phyloP scores from a whole-genome alignment of 2,888 invertebrate species.

The Brachypalpus laphriformis region DNA sequence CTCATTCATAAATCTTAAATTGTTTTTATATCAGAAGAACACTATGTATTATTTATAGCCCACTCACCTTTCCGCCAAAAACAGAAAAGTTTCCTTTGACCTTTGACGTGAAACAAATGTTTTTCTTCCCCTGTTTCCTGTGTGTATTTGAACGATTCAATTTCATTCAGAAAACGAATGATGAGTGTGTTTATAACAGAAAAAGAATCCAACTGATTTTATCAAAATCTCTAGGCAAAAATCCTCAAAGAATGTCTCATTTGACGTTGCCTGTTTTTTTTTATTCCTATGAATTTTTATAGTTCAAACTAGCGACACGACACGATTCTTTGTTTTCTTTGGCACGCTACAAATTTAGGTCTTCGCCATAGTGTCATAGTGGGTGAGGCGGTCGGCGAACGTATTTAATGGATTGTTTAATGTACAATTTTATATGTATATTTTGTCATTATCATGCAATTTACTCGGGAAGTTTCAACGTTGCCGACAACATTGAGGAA shows the following conservation, averaged over 20 bases:
- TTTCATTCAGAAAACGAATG: conserved; percentile 46
- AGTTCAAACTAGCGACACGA: conserved; percentile 6
- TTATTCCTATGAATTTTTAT: neutral
- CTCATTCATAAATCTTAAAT: conserved; percentile 47
- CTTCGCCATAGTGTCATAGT: conserved; percentile 26
- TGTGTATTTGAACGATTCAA: neutral
- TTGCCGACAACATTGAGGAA: conserved; percentile 8
- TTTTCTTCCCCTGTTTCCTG: neutral
- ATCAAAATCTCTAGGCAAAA: neutral
- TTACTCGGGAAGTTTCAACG: neutral
- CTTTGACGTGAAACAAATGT: conserved; percentile 41
- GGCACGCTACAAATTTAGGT: conserved; percentile 40
- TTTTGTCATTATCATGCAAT: conserved; percentile 23
- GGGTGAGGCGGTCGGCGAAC: conserved; percentile 27
- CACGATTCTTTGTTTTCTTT: conserved; percentile 42
- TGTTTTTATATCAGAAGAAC: neutral
- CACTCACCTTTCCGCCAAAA: conserved; percentile 37
- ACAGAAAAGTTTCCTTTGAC: neutral
- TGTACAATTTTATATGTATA: conserved; percentile 16
- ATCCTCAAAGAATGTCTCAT: conserved; percentile 2
- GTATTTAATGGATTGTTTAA: conserved; percentile 32
- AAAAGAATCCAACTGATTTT: neutral
- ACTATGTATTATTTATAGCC: conserved; percentile 27
- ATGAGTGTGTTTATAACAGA: neutral
- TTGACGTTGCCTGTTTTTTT: neutral